A percentile compares a stretch with the other conserved stretches of the same genome.
These are phyloP conservation scores for Acromyrmex echinatior DNA, from an alignment of 1,140 invertebrate species.

Conservation along the genomic window DNA sequence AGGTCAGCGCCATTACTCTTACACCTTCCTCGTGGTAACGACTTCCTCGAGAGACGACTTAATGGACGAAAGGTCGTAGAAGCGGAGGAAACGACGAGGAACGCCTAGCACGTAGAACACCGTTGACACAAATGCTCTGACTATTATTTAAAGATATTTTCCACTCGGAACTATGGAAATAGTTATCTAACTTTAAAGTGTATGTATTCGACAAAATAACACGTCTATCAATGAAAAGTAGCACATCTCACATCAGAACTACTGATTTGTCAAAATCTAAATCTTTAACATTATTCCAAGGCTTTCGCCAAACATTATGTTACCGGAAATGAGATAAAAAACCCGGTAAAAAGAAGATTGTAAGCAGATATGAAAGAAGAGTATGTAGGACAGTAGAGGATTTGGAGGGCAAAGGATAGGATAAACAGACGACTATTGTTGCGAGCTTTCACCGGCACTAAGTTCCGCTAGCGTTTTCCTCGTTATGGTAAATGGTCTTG, in stretches of 20 bases:
- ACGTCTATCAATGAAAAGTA: slow-evolving; percentile 7
- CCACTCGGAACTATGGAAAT: slow-evolving; percentile 14
- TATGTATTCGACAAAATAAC: neutral
- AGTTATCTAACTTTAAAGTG: neutral
- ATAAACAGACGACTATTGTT: slow-evolving; percentile 72
- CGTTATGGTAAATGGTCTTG: slow-evolving; percentile 84
- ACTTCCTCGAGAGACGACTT: slow-evolving; percentile 64
- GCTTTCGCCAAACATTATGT: neutral
- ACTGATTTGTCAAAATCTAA: neutral
- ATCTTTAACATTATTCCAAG: neutral
- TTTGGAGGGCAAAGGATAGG: slow-evolving; percentile 42
- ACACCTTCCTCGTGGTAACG: slow-evolving; percentile 39
- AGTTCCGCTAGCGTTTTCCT: slow-evolving; percentile 78
- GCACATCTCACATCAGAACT: neutral
- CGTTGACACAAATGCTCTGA: slow-evolving; percentile 33
- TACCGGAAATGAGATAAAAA: slow-evolving; percentile 28
- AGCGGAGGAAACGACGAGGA: slow-evolving; percentile 43
- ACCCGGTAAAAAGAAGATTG: slow-evolving; percentile 5
- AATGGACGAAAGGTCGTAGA: slow-evolving; percentile 62
- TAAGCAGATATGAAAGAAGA: slow-evolving; percentile 9
- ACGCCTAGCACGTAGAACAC: slow-evolving; percentile 35
- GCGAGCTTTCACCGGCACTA: slow-evolving; percentile 65
- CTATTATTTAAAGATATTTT: slow-evolving; percentile 38
- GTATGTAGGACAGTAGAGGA: slow-evolving; percentile 4
- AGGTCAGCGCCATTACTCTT: slow-evolving; percentile 66